Evolutionary conservation across 2,113 vertebrate genomes (phyloP), one percentile per base, ranked within the genome.

Genomic region (Microcebus lehilahytsara): DNA sequence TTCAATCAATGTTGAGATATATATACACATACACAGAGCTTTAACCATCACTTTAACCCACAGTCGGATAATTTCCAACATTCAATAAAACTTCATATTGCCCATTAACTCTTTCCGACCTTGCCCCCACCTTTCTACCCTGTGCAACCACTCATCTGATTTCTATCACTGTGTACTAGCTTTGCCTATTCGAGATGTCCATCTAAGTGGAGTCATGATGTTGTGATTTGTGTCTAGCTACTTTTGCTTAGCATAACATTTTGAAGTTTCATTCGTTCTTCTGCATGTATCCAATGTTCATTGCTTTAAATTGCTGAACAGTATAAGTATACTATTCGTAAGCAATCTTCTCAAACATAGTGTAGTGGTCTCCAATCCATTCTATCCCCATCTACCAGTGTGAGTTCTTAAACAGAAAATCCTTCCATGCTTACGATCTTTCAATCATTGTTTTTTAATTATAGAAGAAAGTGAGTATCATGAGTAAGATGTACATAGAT

Each of bases 361-460:
- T 72, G 42, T 89, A 51, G 14, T 19, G 3, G 10, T 53, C 9
- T 58, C 60, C 30, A 46, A 77, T 81, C 34, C 49, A 5, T 74
- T 60, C 2, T 71, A 81, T 37, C 6, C 2, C 22, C 13, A 88
- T 72, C 5, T 72, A 51, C 7, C 17, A 67, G 9, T 23, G 22
- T 83, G 22, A 78, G 9, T 19, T 91, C 93, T 90, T 42, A 77
- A 86, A 64, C 22, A 89, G 42, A 94, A 92, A 93, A 83, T 66
- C 19, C 27, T 89, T 20, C 49, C 3, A 9, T 84, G 1, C 11
- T 78, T 81, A 64, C 10, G 67, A 19, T 51, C 9, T 58, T 89
- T 79, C 12, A 72, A 37, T 30, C 37, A 37, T 37, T 37, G 3
- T 37, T 37, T 37, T 37, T 37, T 37, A 37, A 37, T 37, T 37